Evolutionary conservation across 2,113 vertebrate genomes (phyloP).

Genomic region (Callorhinus ursinus): DNA sequence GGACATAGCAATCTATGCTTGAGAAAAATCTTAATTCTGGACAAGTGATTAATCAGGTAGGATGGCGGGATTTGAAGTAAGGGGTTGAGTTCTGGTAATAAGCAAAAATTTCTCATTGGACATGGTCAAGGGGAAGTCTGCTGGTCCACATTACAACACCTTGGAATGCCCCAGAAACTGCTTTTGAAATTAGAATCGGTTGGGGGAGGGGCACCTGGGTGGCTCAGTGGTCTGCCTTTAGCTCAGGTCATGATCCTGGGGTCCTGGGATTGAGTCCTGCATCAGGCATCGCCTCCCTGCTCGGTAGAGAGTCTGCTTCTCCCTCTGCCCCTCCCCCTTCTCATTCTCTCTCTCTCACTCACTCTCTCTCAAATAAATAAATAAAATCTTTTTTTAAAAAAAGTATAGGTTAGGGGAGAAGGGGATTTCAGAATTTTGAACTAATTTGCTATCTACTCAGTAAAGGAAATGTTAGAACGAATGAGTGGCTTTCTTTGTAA

Average conservation of each 20-base stretch:
- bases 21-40: not conserved
- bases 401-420: not conserved
- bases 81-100: not conserved
- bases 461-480: not conserved
- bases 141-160: accelerated
- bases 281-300: too few species aligned
- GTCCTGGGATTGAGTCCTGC: too few species aligned
- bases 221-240: too few species aligned
- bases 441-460: not conserved
- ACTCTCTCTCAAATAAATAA: too few species aligned
- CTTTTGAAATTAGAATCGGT: not conserved
- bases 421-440: not conserved
- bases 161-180: not conserved
- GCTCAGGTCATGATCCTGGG: too few species aligned
- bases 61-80: not conserved
- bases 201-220: too few species aligned
- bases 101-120: not conserved
- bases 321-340: too few species aligned
- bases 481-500: not conserved
- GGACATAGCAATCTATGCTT: not conserved
- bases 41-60: not conserved
- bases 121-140: accelerated
- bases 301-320: too few species aligned
- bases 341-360: too few species aligned
- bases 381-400: too few species aligned